phyloP scores from a whole-genome alignment of 2,113 vertebrate species.

The Ailuropoda melanoleuca region DNA sequence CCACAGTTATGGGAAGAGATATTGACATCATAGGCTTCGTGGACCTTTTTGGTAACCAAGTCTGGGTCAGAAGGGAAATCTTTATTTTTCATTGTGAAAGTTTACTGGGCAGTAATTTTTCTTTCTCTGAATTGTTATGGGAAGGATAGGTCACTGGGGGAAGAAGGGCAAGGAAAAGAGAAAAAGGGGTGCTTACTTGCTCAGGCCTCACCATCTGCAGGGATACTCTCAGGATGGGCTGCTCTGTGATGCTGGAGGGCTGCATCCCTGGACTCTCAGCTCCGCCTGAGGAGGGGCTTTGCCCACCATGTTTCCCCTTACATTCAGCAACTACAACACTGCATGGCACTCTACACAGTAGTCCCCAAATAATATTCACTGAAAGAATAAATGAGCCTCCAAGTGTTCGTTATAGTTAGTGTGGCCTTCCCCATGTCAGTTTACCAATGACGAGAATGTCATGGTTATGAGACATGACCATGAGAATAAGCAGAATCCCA shows the following conservation, averaged over 20 bases:
- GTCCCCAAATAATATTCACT: not conserved
- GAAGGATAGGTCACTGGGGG: not conserved
- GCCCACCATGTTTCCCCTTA: not conserved
- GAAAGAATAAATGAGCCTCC: not conserved
- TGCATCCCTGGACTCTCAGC: not conserved
- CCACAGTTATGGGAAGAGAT: not conserved
- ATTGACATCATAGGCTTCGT: not conserved
- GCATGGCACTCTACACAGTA: rapidly evolving
- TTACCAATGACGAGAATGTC: not conserved
- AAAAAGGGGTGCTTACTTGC: too few relatives aligned
- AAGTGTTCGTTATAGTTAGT: too few relatives aligned
- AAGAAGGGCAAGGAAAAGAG: not conserved
- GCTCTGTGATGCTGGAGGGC: not conserved
- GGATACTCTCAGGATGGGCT: too few relatives aligned
- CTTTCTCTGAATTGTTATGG: not conserved
- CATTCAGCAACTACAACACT: rapidly evolving
- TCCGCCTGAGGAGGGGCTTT: not conserved
- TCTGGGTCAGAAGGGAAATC: not conserved
- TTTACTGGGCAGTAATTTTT: not conserved
- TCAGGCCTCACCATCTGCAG: not conserved
- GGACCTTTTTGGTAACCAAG: not conserved
- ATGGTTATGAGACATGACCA: not conserved
- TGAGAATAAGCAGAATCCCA: not conserved
- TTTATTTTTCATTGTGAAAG: not conserved
- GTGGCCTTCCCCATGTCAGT: not conserved